These are phyloP conservation scores for Drosophila testacea DNA, from an alignment of 2,888 invertebrate genomes.

Conservation along the genomic window DNA sequence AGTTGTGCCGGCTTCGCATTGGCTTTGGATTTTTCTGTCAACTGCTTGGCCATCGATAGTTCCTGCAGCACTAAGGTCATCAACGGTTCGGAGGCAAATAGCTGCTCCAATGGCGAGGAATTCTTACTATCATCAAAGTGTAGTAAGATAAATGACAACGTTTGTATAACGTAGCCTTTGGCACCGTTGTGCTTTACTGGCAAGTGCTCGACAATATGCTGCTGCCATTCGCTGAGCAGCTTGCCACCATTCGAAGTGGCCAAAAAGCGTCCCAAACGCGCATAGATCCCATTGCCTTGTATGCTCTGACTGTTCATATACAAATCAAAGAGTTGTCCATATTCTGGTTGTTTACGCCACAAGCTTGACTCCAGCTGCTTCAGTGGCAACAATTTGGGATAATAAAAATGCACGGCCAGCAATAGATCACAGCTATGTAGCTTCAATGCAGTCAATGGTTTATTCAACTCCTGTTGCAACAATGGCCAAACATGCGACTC, in stretches of 20 bases:
- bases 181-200: conserved; percentile 30
- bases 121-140: conserved; percentile 2
- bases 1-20: conserved; percentile 13
- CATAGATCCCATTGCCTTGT: conserved; percentile 17
- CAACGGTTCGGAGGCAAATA: conserved; percentile 31
- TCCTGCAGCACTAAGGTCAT: conserved; percentile 46
- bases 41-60: conserved; percentile 10
- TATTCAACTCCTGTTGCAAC: conserved; percentile 36
- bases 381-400: conserved; percentile 33
- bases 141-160: conserved; percentile 31
- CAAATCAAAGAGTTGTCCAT: conserved; percentile 48
- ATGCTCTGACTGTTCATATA: conserved; percentile 36
- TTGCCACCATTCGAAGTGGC: background rate
- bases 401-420: conserved; percentile 41
- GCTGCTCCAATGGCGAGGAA: conserved; percentile 6
- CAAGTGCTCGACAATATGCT: conserved; percentile 18
- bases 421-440: conserved; percentile 44
- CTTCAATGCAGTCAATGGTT: conserved; percentile 31
- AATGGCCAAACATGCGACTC: conserved; percentile 50
- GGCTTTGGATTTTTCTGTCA: background rate
- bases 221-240: conserved; percentile 39
- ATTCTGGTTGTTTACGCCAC: conserved; percentile 47
- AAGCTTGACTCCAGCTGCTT: conserved; percentile 32
- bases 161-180: conserved; percentile 40
- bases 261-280: conserved; percentile 49